These are phyloP conservation scores for Scaptomyza hsui DNA, from an alignment of 1,140 invertebrate genomes.

Conservation along the genomic window DNA sequence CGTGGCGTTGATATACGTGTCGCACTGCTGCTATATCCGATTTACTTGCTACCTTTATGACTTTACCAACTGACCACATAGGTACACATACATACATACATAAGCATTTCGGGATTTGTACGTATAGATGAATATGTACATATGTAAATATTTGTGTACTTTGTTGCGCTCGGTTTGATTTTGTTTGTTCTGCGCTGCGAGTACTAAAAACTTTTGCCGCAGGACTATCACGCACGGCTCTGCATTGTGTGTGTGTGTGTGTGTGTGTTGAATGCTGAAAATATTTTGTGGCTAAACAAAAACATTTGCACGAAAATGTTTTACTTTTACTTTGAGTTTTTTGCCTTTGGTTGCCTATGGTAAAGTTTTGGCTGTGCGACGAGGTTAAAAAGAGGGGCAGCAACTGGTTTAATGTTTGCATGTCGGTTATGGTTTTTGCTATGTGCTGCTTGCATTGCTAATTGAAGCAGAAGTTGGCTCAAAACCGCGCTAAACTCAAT, in stretches of 20 bases:
- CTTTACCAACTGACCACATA: conserved; percentile 25
- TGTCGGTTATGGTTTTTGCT: conserved; percentile 38
- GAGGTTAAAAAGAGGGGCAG: neutral
- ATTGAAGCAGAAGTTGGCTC: conserved; percentile 57
- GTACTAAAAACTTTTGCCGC: conserved; percentile 66
- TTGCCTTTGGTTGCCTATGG: conserved; percentile 23
- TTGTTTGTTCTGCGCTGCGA: conserved; percentile 62
- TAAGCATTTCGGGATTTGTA: neutral
- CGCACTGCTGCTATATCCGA: conserved; percentile 5
- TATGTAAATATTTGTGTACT: conserved; percentile 75
- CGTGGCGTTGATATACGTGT: conserved; percentile 13
- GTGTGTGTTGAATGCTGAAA: conserved; percentile 59
- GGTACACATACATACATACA: conserved; percentile 5
- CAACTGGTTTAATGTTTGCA: conserved; percentile 40
- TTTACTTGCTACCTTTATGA: conserved; percentile 21
- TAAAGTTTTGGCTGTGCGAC: conserved; percentile 5
- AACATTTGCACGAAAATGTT: conserved; percentile 79
- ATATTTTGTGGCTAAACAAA: conserved; percentile 79
- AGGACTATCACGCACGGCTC: conserved; percentile 50
- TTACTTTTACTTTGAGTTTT: conserved; percentile 74
- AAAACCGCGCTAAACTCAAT: conserved; percentile 21
- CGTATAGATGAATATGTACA: conserved; percentile 14
- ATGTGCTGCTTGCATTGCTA: conserved; percentile 41
- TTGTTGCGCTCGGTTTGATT: conserved; percentile 78
- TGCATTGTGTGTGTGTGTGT: neutral